A percentile compares a stretch with the other conserved stretches of the same genome.
phyloP scores from a whole-genome alignment of 1,140 invertebrate species.

The Drosophila pruinosa region DNA sequence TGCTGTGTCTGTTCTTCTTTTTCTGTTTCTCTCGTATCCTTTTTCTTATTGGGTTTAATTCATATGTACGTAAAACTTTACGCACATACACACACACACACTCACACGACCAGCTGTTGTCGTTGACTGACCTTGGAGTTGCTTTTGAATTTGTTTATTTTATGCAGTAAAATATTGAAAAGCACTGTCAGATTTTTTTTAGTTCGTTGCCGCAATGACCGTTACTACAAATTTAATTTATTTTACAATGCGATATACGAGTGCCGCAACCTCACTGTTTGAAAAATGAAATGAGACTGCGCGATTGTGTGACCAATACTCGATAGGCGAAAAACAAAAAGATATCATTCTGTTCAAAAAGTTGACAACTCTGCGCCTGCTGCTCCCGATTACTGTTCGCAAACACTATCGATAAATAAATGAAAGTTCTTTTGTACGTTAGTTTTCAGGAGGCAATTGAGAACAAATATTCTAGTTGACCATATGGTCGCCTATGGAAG shows the following conservation, averaged over 20 bases:
- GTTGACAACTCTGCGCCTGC: constrained; percentile 6
- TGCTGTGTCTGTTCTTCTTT: no score
- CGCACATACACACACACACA: constrained; percentile 12
- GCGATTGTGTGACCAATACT: constrained; percentile 29
- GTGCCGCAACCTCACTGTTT: constrained; percentile 21
- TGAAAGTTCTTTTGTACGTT: no score
- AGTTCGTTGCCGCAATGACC: constrained; percentile 13
- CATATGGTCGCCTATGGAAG: no score
- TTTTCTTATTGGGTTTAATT: constrained; percentile 36
- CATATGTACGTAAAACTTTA: background rate
- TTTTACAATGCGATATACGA: constrained; percentile 17
- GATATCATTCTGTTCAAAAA: background rate
- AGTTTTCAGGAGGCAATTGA: no score
- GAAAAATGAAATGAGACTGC: constrained; percentile 41
- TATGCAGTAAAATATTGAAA: constrained; percentile 8
- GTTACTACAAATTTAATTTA: constrained; percentile 45
- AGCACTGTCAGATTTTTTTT: background rate
- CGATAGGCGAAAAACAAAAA: background rate
- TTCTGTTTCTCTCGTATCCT: constrained; percentile 9
- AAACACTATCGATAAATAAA: background rate
- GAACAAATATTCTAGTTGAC: no score
- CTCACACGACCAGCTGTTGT: constrained; percentile 18
- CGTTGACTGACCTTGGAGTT: background rate
- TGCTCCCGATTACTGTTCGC: background rate
- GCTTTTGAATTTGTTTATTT: constrained; percentile 10